Base-by-base conservation (phyloP, 2,797 vertebrate genomes). In the Neostethus bicornis region DNA sequence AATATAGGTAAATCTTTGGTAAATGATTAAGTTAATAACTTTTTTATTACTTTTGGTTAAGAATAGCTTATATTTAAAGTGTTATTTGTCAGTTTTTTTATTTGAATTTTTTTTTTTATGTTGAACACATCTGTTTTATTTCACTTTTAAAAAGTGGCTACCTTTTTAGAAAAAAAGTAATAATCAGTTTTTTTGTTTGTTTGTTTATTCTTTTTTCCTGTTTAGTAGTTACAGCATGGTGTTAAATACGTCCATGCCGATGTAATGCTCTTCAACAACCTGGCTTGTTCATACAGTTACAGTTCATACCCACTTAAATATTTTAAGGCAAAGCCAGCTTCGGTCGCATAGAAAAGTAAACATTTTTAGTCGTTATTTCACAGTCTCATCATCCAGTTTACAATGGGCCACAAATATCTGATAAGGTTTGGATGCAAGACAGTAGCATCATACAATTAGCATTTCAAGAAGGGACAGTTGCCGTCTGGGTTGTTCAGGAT, bases 401-500 rank as follows among this genome's bases (percentile, higher is more conserved):
- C 73, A 39, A 80, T 78, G 70, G 79, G 76, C 80, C 80, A 58
- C 28, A 31, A 75, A 29, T 45, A 85, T 83, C 83, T 70, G 70
- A 89, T 88, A 79, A 81, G 66, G 76, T 74, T 71, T 77, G 87
- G 85, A 85, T 87, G 84, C 84, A 63, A 85, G 77, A 83, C 82
- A 71, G 73, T 62, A 81, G 83, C 79, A 53, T 92, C 88, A 90
- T 77, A 72, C 84, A 85, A 91, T 92, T 90, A 91, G 86, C 86
- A 87, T 91, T 88, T 91, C 81, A 83, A 85, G 81, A 91, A 89
- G 88, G 91, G 92, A 92, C 91, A 91, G 90, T 91, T 90, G 87
- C 91, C 91, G 88, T 92, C 92, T 93, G 92, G 88, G 87, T 91
- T 89, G 87, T 91, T 90, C 87, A 86, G 90, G 89, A 90, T 89